Base-by-base conservation (phyloP, 2,888 invertebrate species). In the Meiosimyza decipiens region DNA sequence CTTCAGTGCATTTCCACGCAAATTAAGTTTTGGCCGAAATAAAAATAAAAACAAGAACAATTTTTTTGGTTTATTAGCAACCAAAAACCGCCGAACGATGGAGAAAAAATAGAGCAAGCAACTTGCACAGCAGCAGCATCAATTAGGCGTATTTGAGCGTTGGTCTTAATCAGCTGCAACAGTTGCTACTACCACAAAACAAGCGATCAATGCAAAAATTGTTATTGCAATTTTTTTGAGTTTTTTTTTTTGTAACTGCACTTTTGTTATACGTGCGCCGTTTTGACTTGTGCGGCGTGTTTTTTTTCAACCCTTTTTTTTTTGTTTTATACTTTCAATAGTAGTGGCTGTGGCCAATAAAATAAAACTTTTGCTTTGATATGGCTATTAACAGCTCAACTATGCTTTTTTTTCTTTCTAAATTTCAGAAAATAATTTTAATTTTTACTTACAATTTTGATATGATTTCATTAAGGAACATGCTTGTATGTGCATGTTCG, bases 61-160 rank as follows among this genome's bases (percentile, higher is more conserved):
- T 40, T 40, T 40, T 40, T 40, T 40, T 40, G 9, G 40, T 40
- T 40, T 40, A 40, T 40, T 40, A 40, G 40, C 40, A 9, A 40
- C 40, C 40, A 40, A 40, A 40, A 40, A 40, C 40, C 40, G 9
- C 9, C 2, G 40, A 40, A 40, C 59, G 9, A 22, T 18, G 49
- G 28, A 51, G 49, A 16, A 47, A 15, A 59, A 22, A 11, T 59
- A n/a, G 68, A 68, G 68, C 57, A 59, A 50, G 16, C 52, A 60
- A 47, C 33, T 54, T 52, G 33, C 65, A 66, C 73, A 73, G 65
- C 57, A 70, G 74, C 74, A 71, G 73, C 73, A 77, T 63, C 62
- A 71, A 60, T 71, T 71, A 63, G 50, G 72, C 66, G 33, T 67
- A 74, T n/a, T 40, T 7, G 9, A 40, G 59, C 50, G 63, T 47